Base-by-base conservation (phyloP, 2,113 vertebrate species). In the Scatophagus argus region DNA sequence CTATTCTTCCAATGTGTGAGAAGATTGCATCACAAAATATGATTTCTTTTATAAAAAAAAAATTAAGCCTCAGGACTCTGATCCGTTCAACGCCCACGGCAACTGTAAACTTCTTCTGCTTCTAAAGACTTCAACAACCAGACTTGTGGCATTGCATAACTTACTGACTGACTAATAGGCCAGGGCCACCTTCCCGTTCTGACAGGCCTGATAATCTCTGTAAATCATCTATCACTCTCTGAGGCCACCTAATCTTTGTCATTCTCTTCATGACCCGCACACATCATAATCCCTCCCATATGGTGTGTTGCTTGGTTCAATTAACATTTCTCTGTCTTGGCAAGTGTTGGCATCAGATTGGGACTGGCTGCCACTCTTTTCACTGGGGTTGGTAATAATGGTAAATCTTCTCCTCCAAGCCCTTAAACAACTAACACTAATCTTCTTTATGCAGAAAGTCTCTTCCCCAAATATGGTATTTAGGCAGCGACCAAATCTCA, bases 361-460 rank as follows among this genome's bases (percentile, higher is more conserved):
- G 91, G 91, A 90, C 93, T 90, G 92, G 88, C 84, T 80, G 74
- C 80, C 83, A 86, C 86, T 89, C 81, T 83, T 78, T 90, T 81
- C 81, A 89, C 93, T 89, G 85, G 81, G 83, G 80, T 71, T 83
- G 82, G 93, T 94, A 94, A 95, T 94, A 92, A 94, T 94, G 92
- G 86, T 91, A 92, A 94, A 95, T 85, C 87, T 72, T 65, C 71
- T 72, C 66, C 49, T 47, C 46, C 79, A 85, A 93, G 81, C 90
- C 89, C 85, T 92, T 90, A 90, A 95, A 94, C 94, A 94, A 93
- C 88, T 88, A 85, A 82, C 79, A 91, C 86, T 96, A 95, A 96
- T 95, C 95, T 94, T 93, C 95, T 96, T 96, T 94, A 94, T 90
- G 77, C 94, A 93, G 92, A 90, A 92, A 92, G 92, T 94, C 93